A percentile compares a stretch with the other conserved stretches of the same genome.
Conservation (phyloP, 2,888 invertebrate genomes). For the Lasioglossum pauxillum region DNA sequence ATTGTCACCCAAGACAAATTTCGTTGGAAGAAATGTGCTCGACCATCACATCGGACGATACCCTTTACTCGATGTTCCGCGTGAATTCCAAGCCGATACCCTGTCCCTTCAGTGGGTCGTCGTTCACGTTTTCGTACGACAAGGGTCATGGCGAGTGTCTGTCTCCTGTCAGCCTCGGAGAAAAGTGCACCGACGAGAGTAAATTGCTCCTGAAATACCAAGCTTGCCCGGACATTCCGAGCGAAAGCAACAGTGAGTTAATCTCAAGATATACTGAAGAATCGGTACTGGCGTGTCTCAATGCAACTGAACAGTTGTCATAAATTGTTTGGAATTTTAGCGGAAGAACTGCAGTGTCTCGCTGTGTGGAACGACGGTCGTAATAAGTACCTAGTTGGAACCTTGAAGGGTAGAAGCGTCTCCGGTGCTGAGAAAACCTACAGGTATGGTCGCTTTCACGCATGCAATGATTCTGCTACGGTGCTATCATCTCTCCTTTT, state of each 20-base stretch:
- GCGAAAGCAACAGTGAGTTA: slow-evolving; percentile 90
- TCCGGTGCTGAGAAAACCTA: slow-evolving; percentile 91
- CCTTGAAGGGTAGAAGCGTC: slow-evolving; percentile 87
- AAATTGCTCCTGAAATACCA: slow-evolving; percentile 92
- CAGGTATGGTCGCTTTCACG: slow-evolving; percentile 84
- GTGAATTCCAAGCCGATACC: slow-evolving; percentile 88
- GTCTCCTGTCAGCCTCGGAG: slow-evolving; percentile 91
- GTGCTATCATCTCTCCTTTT: background rate
- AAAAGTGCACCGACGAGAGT: slow-evolving; percentile 94
- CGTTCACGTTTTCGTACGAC: slow-evolving; percentile 93
- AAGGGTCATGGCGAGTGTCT: slow-evolving; percentile 90
- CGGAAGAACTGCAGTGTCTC: slow-evolving; percentile 92
- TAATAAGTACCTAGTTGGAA: slow-evolving; percentile 91
- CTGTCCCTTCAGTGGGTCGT: slow-evolving; percentile 93
- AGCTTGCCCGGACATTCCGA: slow-evolving; percentile 92
- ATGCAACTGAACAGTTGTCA: too few relatives aligned
- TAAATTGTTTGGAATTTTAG: slow-evolving; percentile 82
- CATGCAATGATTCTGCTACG: too few relatives aligned
- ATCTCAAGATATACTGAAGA: background rate
- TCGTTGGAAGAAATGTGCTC: slow-evolving; percentile 88
- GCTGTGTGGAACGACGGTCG: slow-evolving; percentile 95
- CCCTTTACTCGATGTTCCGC: slow-evolving; percentile 91
- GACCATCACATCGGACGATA: slow-evolving; percentile 90
- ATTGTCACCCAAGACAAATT: slow-evolving; percentile 86
- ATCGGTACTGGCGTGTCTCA: background rate